Base-by-base conservation (phyloP, 2,113 vertebrate genomes). In the Pterocles orientalis region DNA sequence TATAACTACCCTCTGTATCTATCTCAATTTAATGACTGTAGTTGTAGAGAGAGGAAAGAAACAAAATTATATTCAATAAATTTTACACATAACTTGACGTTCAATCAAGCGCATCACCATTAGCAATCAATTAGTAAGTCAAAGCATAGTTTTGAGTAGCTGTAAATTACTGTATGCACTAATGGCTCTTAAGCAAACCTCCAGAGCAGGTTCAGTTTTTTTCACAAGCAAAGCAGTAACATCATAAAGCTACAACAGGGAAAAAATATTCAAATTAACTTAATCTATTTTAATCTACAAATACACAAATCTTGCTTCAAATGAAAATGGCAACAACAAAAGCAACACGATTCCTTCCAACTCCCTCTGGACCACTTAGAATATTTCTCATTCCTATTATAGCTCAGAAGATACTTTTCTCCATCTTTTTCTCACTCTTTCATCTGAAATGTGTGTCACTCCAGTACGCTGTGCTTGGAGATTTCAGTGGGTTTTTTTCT, bases 91-190 rank as follows among this genome's bases (percentile, higher is more conserved):
- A 94, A 88, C 61, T 85, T 94, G 77, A 88, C 86, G 84, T 84
- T 36, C 60, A 82, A 81, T 94, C 64, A 48, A 57, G 90, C 4
- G 0, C 50, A 84, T 91, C 88, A 89, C 75, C 83, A 88, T 95
- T 86, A 96, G 80, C 86, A 91, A 89, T 92, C 90, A 94, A 95
- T 96, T 95, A 96, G 80, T 65, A 88, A 72, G 73, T 92, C 65
- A 39, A 7, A 57, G 65, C 25, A 28, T 81, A 82, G 48, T 65
- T 94, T 60, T 84, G 80, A 94, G 69, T 54, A 82, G 73, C 86
- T 89, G 58, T 92, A 91, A 95, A 90, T 95, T 90, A 71, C 51
- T 81, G 26, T 69, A 54, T 76, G 71, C 66, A 34, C 69, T 78
- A 92, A 86, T 10, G 23, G 72, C 86, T 90, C n/a, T 84, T 88